Percentiles rank a stretch among this genome's conserved stretches.
phyloP scores from a whole-genome alignment of 2,888 invertebrate genomes.

The Drosophila mimica region DNA sequence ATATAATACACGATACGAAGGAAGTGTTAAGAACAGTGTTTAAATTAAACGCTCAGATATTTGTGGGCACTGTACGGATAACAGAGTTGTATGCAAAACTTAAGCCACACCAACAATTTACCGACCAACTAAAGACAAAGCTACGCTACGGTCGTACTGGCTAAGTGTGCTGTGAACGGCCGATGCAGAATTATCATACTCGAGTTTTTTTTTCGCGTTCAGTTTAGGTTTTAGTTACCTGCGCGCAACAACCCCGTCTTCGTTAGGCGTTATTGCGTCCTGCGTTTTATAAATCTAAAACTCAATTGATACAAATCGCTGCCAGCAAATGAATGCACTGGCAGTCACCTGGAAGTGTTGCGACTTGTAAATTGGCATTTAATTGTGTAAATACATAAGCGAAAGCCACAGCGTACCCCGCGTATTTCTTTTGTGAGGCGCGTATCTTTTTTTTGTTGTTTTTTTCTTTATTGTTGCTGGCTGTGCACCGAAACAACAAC shows the following conservation, averaged over 20 bases:
- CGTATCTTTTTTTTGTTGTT: conserved; percentile 31
- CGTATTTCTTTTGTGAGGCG: conserved; percentile 41
- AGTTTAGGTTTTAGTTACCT: conserved; percentile 78
- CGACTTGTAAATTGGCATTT: conserved; percentile 26
- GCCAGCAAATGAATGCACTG: conserved; percentile 30
- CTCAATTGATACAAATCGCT: conserved; percentile 15
- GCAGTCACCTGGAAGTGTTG: conserved; percentile 7
- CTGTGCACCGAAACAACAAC: conserved; percentile 18
- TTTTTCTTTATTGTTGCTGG: conserved; percentile 14
- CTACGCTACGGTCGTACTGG: conserved; percentile 65
- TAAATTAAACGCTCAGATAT: neutral
- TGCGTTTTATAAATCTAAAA: conserved; percentile 40
- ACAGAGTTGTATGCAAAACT: conserved; percentile 7
- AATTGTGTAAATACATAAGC: conserved; percentile 51
- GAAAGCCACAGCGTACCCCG: conserved; percentile 53
- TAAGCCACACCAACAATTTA: conserved; percentile 17
- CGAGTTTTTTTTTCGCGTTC: conserved; percentile 78
- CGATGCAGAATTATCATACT: conserved; percentile 69
- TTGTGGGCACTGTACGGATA: neutral
- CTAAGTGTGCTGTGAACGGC: conserved; percentile 66
- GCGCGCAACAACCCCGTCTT: conserved; percentile 76
- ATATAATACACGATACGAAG: conserved; percentile 8
- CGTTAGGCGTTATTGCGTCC: conserved; percentile 43
- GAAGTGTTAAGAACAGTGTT: conserved; percentile 14
- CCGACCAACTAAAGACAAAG: conserved; percentile 64